Conservation (phyloP, 2,113 vertebrate species). For the Anoura caudifer region DNA sequence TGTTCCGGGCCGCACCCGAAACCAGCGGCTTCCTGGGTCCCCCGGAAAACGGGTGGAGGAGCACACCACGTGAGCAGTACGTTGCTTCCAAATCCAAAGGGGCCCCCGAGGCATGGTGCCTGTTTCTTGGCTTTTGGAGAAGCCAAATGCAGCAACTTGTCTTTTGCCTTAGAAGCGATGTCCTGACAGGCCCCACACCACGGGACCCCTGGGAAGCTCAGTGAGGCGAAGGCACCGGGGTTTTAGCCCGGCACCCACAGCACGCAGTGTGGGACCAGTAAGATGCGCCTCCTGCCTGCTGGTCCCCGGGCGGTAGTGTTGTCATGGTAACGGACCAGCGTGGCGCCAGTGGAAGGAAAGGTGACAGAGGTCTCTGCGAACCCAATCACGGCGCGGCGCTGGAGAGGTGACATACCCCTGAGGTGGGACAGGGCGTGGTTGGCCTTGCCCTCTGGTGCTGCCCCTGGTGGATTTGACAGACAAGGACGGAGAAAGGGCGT, state of each 20-base stretch:
- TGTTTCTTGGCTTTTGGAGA: neutral
- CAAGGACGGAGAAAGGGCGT: no score
- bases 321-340: fast-evolving
- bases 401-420: no score
- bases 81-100: neutral
- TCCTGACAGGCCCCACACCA: neutral
- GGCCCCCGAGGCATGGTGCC: neutral
- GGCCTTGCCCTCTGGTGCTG: no score
- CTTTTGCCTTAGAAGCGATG: neutral
- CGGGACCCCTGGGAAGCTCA: no score
- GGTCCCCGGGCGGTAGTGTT: no score
- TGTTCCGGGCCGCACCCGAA: neutral
- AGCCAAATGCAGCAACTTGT: no score
- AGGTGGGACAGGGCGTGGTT: no score
- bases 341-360: no score
- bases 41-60: neutral
- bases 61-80: neutral
- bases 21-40: neutral
- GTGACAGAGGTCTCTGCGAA: no score
- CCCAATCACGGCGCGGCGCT: no score
- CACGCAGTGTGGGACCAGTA: neutral
- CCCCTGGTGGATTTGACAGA: no score
- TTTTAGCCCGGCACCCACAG: neutral
- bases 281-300: no score
- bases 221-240: neutral